Evolutionary conservation across 1,140 invertebrate species (phyloP).

Genomic region (Zophobas atratus): DNA sequence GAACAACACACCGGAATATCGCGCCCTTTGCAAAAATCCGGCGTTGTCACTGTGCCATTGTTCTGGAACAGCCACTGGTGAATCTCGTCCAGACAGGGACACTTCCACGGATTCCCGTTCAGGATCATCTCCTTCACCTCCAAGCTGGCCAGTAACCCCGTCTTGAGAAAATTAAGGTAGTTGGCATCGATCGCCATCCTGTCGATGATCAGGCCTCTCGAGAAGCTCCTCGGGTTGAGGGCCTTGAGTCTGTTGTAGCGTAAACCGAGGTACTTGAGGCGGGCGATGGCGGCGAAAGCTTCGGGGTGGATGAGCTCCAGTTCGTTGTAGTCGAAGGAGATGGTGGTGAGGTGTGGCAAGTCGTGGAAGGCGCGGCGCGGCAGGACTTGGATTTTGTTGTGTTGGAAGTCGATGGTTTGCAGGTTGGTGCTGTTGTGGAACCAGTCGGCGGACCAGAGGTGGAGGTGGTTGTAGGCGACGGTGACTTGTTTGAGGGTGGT

Average conservation of each 20-base stretch:
- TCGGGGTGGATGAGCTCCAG: slow-evolving; percentile 2
- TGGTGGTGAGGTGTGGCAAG: slow-evolving; percentile 4
- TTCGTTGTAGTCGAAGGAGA: slow-evolving; percentile 43
- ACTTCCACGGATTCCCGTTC: slow-evolving; percentile 47
- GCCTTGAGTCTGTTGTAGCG: slow-evolving; percentile 27
- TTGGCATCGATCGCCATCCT: slow-evolving; percentile 26
- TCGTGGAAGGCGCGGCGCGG: slow-evolving; percentile 2
- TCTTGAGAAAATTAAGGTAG: slow-evolving; percentile 37
- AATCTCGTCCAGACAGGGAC: slow-evolving; percentile 38
- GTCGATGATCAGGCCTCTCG: slow-evolving; percentile 18
- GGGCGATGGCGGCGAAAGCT: slow-evolving; percentile 9
- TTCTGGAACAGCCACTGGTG: slow-evolving; percentile 14
- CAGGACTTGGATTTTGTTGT: slow-evolving; percentile 26
- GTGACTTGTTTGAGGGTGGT: slow-evolving; percentile 1
- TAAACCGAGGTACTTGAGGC: slow-evolving; percentile 35
- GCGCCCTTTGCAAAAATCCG: not conserved
- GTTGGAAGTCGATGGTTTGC: slow-evolving; percentile 28
- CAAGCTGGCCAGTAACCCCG: slow-evolving; percentile 8
- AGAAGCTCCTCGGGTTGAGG: slow-evolving; percentile 2
- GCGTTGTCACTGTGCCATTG: slow-evolving; percentile 19
- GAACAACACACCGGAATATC: slow-evolving; percentile 29
- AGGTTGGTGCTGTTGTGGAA: slow-evolving; percentile 31
- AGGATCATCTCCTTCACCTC: slow-evolving; percentile 12
- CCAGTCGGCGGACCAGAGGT: slow-evolving; percentile 12
- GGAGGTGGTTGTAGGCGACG: slow-evolving; percentile 22